Evolutionary conservation across 2,113 vertebrate species (phyloP).

Genomic region (Eira barbara): DNA sequence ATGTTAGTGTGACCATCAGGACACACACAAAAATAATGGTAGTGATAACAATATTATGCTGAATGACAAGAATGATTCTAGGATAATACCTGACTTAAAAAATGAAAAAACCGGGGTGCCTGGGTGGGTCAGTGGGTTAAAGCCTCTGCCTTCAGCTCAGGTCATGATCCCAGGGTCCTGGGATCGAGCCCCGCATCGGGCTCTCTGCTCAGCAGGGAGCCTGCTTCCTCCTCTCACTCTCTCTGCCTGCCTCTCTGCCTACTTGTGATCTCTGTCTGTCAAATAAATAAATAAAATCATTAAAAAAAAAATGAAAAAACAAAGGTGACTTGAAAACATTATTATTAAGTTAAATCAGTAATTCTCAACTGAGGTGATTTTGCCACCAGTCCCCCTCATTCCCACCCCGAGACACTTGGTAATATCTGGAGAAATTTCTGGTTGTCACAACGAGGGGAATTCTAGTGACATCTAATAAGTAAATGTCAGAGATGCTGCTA

Average conservation of each 20-base stretch:
- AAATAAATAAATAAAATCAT: no score
- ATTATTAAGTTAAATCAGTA: background rate
- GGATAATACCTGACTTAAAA: background rate
- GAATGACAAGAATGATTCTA: background rate
- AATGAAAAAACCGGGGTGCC: background rate
- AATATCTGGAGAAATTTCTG: background rate
- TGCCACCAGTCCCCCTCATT: no score
- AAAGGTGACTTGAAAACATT: background rate
- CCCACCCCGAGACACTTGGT: background rate
- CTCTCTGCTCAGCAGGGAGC: no score
- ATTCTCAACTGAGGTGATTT: background rate
- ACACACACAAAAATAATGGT: background rate
- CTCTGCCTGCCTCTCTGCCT: no score
- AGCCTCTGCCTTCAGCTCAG: no score
- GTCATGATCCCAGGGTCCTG: no score
- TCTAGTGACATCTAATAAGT: background rate
- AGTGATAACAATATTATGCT: background rate
- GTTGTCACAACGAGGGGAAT: background rate
- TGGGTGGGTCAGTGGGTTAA: no score
- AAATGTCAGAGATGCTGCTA: background rate
- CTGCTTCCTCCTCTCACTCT: no score
- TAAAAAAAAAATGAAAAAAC: background rate
- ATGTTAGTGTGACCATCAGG: background rate
- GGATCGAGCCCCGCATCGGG: no score
- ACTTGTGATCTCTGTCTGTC: no score